Conservation (phyloP, 2,888 invertebrate species). For the Tenthredo scrophulariae region DNA sequence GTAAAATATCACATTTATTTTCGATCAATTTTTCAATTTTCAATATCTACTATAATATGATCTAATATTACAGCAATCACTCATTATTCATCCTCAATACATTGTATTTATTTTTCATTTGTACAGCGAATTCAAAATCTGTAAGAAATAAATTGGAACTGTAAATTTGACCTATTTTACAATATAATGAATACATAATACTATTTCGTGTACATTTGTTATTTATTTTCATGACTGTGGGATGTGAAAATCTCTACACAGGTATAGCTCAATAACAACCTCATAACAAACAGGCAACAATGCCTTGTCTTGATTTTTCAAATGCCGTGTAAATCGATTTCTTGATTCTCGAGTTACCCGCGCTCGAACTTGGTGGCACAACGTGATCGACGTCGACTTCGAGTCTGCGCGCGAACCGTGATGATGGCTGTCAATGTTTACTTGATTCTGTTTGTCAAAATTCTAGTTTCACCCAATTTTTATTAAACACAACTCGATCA, state of each 20-base stretch:
- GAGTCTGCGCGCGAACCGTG: constrained; percentile 3
- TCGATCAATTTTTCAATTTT: no score
- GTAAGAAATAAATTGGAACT: not conserved
- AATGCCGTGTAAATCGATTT: not conserved
- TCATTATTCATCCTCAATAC: not conserved
- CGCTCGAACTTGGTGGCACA: not conserved
- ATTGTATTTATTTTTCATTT: not conserved
- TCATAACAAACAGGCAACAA: not conserved
- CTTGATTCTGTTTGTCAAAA: not conserved
- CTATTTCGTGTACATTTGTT: not conserved
- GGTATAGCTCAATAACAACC: not conserved
- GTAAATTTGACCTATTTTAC: not conserved
- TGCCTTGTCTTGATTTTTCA: not conserved
- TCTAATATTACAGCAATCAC: not conserved
- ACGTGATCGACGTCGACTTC: not conserved
- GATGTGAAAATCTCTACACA: not conserved
- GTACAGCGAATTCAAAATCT: not conserved
- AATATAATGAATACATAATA: not conserved
- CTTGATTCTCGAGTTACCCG: not conserved
- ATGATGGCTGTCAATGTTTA: constrained; percentile 4
- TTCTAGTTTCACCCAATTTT: not conserved
- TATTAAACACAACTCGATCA: not conserved
- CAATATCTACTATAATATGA: no score
- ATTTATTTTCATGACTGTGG: not conserved
- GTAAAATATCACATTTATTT: no score